Percentiles rank a stretch among this genome's conserved stretches.
Evolutionary conservation across 2,113 vertebrate species (phyloP).

Genomic region (Ciconia boyciana): DNA sequence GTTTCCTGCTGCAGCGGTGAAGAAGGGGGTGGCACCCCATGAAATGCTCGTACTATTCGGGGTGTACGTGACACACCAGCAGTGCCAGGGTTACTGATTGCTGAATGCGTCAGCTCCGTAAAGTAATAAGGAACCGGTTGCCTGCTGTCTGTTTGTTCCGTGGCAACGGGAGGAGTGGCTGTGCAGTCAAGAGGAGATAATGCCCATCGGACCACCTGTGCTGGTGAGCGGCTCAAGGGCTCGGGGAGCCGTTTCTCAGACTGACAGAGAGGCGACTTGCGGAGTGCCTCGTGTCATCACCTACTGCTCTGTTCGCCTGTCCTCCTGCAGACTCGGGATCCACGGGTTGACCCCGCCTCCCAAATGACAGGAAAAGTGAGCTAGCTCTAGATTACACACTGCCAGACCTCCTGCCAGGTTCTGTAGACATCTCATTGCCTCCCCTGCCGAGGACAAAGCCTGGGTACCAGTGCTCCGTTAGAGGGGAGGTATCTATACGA

Average conservation of each 20-base stretch:
- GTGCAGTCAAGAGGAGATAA: not conserved
- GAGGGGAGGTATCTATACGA: not conserved
- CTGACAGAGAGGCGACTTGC: not conserved
- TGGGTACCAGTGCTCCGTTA: not conserved
- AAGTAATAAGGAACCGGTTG: not conserved
- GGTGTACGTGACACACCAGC: not conserved
- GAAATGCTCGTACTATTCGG: fast-evolving
- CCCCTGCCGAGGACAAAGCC: not conserved
- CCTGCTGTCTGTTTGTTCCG: not conserved
- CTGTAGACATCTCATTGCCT: not conserved
- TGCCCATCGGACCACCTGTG: fast-evolving
- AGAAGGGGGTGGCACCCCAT: not conserved
- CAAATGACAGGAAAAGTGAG: not conserved
- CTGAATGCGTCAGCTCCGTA: not conserved
- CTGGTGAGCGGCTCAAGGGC: not conserved
- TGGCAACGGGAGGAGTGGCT: not conserved
- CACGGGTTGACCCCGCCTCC: not conserved
- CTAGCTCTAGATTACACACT: not conserved
- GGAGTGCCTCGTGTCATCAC: fast-evolving
- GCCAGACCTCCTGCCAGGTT: not conserved
- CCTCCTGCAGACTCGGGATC: not conserved
- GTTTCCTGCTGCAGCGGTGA: not conserved
- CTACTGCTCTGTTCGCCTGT: not conserved
- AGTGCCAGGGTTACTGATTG: not conserved
- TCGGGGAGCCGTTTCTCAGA: not conserved